Evolutionary conservation across 2,888 invertebrate species (phyloP), one percentile per base, ranked within the genome.

Genomic region (Campoletis raptor): DNA sequence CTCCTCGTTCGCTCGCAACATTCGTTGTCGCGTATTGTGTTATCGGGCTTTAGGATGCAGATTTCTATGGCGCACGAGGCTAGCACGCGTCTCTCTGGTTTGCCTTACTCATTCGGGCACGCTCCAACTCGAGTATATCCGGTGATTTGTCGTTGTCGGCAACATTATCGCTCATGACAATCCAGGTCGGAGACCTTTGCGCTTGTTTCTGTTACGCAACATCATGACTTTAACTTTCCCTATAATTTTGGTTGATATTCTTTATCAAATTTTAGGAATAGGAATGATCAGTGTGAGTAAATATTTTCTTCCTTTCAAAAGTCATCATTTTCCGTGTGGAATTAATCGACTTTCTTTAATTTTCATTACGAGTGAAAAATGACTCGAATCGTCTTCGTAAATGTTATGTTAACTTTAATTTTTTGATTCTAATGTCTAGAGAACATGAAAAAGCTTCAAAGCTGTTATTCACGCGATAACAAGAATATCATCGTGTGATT

Each of bases 111-210:
- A 57, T 57, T 78, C 78, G 69, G 52, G 52, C 67, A 21, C 18
- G 72, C 72, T 52, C 30, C 74, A 15, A 57, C 57, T 40, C 76
- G 76, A 61, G 76, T 45, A 45, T 64, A 64, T 76, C 76, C 76
- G 76, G 76, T 76, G 76, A 72, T 72, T 72, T 54, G 72, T 72
- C 72, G 72, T 72, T 72, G 72, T 72, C 52, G 54, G 54, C 73
- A 74, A 66, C 45, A 66, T 67, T 74, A 45, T 76, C 66, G 73
- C 40, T 64, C 64, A 36, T 64, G 76, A 76, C 61, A 45, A 76
- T 76, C 64, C 76, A 45, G 76, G 76, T 76, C 76, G 45, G 45
- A 64, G 76, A 76, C 61, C 64, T 76, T 45, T 76, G 64, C n/a
- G 76, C 24, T 45, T 36, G 30, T 30, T 37, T 21, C 24, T 30